Percentiles rank a stretch among this genome's conserved stretches.
phyloP scores from a whole-genome alignment of 2,888 invertebrate species.

The Lasioglossum pauxillum region DNA sequence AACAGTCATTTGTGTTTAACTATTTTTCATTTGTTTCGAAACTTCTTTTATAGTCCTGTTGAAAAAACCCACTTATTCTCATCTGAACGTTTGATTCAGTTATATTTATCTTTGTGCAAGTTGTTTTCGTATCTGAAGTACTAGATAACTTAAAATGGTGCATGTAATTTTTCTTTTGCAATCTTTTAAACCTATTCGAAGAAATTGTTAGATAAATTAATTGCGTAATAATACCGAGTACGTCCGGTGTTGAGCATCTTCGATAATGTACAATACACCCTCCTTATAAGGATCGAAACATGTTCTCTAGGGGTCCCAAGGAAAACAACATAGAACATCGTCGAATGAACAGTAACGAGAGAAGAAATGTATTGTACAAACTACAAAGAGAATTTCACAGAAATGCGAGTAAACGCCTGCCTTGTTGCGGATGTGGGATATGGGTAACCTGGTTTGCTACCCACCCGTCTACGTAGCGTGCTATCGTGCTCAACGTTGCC shows the following conservation, averaged over 20 bases:
- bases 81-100: not conserved
- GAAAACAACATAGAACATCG: not conserved
- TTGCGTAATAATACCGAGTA: not conserved
- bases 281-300: not conserved
- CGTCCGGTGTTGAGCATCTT: not conserved
- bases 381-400: not conserved
- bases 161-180: not conserved
- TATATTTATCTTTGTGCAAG: not conserved
- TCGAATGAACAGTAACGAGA: not conserved
- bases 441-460: conserved; percentile 1
- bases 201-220: not conserved
- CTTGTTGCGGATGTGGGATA: not conserved
- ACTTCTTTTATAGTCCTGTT: not conserved
- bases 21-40: not conserved
- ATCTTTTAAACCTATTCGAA: not conserved
- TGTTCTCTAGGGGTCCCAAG: not conserved
- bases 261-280: not conserved
- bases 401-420: not conserved
- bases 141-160: not conserved
- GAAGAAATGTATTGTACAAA: not conserved
- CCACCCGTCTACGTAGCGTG: not conserved
- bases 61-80: not conserved
- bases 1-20: not conserved
- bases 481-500: not conserved
- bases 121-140: not conserved